phyloP scores from a whole-genome alignment of 2,797 vertebrate species.

The Enteromius afrohamiltoni region DNA sequence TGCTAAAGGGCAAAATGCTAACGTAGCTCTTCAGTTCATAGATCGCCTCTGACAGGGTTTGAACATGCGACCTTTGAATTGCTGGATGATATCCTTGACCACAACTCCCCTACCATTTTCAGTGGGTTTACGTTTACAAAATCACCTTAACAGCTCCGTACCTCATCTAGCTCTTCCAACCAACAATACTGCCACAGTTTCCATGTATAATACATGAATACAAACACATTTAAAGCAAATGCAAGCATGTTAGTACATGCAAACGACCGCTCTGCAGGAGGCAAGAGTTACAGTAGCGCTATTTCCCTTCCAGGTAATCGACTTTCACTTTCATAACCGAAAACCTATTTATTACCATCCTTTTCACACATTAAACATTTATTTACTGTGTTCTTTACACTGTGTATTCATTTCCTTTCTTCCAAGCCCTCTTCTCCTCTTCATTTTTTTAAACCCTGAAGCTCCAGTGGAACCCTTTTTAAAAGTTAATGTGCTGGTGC shows the following conservation, averaged over 20 bases:
- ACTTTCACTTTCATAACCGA: constrained; percentile 55
- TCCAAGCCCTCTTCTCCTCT: constrained; percentile 44
- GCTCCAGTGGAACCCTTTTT: constrained; percentile 85
- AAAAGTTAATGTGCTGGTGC: constrained; percentile 90
- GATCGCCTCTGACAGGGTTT: constrained; percentile 11
- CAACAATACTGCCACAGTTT: constrained; percentile 31
- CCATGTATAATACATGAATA: constrained; percentile 62
- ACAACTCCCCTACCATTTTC: constrained; percentile 32
- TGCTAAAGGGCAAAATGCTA: constrained; percentile 34
- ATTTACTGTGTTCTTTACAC: constrained; percentile 70
- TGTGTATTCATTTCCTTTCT: constrained; percentile 65
- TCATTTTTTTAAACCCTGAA: constrained; percentile 73
- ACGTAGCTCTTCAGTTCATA: constrained; percentile 14
- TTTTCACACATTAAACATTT: constrained; percentile 81
- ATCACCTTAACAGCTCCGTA: constrained; percentile 33
- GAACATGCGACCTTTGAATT: constrained; percentile 39
- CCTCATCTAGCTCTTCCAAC: constrained; percentile 12
- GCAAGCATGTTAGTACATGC: constrained; percentile 49
- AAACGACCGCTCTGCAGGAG: constrained; percentile 50
- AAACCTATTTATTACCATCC: constrained; percentile 61
- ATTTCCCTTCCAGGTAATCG: constrained; percentile 57
- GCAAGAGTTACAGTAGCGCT: constrained; percentile 42
- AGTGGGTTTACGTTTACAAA: background rate
- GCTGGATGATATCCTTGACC: background rate
- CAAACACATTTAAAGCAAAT: constrained; percentile 53